Percentiles rank a stretch among this genome's conserved stretches.
phyloP scores from a whole-genome alignment of 2,113 vertebrate genomes.

The Brachypteracias leptosomus region DNA sequence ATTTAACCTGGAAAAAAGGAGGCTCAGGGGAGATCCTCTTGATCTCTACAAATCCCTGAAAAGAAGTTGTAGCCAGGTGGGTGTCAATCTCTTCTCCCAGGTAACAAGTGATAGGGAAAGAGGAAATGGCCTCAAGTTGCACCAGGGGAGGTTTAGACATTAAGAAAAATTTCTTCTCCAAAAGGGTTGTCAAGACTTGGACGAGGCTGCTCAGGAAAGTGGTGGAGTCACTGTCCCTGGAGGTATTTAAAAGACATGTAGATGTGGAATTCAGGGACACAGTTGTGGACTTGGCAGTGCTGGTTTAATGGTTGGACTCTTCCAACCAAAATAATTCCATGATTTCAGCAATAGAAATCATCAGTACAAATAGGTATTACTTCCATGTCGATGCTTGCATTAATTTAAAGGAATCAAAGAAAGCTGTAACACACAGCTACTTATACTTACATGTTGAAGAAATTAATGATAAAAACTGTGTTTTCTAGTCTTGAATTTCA shows the following conservation, averaged over 20 bases:
- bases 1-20: too few species aligned
- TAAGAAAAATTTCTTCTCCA: not conserved
- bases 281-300: not conserved
- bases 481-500: not conserved
- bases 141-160: not conserved
- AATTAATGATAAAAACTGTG: not conserved
- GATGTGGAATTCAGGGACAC: not conserved
- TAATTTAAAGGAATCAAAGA: not conserved
- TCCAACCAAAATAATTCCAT: not conserved
- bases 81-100: not conserved
- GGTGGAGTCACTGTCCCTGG: not conserved
- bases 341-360: not conserved
- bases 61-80: not conserved
- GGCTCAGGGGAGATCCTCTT: too few species aligned
- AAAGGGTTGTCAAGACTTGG: not conserved
- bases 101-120: not conserved
- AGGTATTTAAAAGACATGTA: not conserved
- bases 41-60: too few species aligned
- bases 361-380: not conserved
- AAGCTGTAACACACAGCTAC: not conserved
- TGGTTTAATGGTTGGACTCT: not conserved
- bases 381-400: not conserved
- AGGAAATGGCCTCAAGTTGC: not conserved
- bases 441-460: not conserved
- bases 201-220: not conserved